Percentiles rank a stretch among this genome's conserved stretches.
These are phyloP conservation scores for Cynocephalus volans DNA, from an alignment of 2,113 vertebrate genomes.

Conservation along the genomic window DNA sequence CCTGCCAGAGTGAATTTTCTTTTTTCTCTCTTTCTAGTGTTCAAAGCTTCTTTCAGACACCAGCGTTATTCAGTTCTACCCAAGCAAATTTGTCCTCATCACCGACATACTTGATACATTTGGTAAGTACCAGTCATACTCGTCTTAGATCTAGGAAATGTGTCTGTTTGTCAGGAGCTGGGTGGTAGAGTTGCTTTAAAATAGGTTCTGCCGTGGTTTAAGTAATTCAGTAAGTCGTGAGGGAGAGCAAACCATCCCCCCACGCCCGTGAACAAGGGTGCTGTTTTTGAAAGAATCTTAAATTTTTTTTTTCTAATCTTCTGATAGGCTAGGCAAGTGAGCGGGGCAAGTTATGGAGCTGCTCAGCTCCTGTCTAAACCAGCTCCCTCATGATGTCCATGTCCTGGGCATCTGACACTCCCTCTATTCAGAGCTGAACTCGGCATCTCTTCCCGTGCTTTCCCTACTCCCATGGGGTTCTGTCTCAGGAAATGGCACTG, in stretches of 20 bases:
- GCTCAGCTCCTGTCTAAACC: fast-evolving
- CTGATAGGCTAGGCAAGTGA: background rate
- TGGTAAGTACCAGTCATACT: slow-evolving; percentile 89
- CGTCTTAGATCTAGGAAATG: background rate
- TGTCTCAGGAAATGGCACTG: background rate
- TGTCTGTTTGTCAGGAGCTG: background rate
- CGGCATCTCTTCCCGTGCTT: background rate
- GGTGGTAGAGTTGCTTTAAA: background rate
- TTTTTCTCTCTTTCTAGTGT: slow-evolving; percentile 90
- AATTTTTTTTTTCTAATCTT: background rate
- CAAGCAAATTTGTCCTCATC: slow-evolving; percentile 99
- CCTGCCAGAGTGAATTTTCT: slow-evolving; percentile 33
- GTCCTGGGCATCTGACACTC: background rate
- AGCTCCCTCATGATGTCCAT: no score
- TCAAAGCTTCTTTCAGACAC: slow-evolving; percentile 99
- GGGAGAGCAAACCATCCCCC: background rate
- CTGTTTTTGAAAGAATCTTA: background rate
- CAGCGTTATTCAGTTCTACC: slow-evolving; percentile 98
- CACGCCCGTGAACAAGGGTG: background rate
- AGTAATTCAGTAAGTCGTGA: background rate
- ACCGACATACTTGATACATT: slow-evolving; percentile 99
- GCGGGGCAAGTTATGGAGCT: background rate
- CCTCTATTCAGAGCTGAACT: background rate
- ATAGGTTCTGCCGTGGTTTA: background rate
- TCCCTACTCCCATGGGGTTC: background rate